Conservation (phyloP, 2,888 invertebrate genomes). For the Caenorhabditis afra region DNA sequence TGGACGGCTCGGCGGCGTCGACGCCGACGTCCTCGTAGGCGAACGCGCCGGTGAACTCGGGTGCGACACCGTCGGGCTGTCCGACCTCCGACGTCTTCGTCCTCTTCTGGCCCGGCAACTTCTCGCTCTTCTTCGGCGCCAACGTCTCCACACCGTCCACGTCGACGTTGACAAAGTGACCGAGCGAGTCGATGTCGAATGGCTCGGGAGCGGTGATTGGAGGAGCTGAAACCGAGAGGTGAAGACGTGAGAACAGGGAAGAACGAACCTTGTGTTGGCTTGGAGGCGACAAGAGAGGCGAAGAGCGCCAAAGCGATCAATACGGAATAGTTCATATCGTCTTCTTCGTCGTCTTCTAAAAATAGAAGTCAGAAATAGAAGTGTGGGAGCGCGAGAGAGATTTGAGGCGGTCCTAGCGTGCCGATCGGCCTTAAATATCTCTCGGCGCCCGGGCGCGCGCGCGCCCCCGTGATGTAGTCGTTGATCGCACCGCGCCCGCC, state of each 20-base stretch:
- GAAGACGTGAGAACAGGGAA: too few species aligned
- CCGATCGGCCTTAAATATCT: constrained; percentile 44
- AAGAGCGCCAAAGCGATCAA: constrained; percentile 39
- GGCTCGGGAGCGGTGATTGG: background rate
- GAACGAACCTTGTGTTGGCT: constrained; percentile 40
- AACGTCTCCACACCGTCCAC: constrained; percentile 61
- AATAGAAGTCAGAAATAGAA: constrained; percentile 21
- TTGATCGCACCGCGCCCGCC: constrained; percentile 54
- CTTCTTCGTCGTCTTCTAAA: constrained; percentile 33
- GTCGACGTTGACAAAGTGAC: constrained; percentile 62
- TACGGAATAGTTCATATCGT: constrained; percentile 52
- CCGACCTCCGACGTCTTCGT: constrained; percentile 45
- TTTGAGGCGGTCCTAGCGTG: background rate
- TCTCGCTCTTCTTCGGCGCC: constrained; percentile 62
- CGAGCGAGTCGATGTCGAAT: constrained; percentile 42
- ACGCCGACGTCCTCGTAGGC: constrained; percentile 32
- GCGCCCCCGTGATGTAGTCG: constrained; percentile 34
- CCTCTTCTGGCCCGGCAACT: constrained; percentile 59
- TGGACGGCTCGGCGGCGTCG: constrained; percentile 31
- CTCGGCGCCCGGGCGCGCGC: too few species aligned
- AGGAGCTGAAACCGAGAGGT: constrained; percentile 1
- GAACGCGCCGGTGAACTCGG: constrained; percentile 57
- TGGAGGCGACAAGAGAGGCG: constrained; percentile 37
- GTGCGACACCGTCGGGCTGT: constrained; percentile 50
- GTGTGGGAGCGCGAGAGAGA: background rate